A percentile compares a stretch with the other conserved stretches of the same genome.
These are phyloP conservation scores for Drosophila mojavensis DNA, from an alignment of 1,140 invertebrate species.

Conservation along the genomic window DNA sequence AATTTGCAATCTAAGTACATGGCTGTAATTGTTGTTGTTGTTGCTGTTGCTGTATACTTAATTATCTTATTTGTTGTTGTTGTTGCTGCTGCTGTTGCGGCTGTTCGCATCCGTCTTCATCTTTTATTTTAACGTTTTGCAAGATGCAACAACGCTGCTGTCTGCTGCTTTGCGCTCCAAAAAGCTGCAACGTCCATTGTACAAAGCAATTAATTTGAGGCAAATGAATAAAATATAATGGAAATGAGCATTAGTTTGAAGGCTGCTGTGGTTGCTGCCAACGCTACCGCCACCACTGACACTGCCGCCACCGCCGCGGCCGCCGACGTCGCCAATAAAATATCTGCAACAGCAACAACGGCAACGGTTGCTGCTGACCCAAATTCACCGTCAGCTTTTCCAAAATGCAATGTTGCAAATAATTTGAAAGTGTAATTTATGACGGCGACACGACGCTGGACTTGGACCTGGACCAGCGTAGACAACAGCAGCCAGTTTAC, in stretches of 20 bases:
- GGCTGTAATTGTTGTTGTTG: conserved; percentile 26
- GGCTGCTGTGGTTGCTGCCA: conserved; percentile 35
- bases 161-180: conserved; percentile 53
- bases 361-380: conserved; percentile 38
- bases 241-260: conserved; percentile 57
- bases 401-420: conserved; percentile 58
- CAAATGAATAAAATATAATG: conserved; percentile 65
- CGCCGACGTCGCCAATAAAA: conserved; percentile 1
- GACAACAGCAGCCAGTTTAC: conserved; percentile 30
- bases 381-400: conserved; percentile 56
- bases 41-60: conserved; percentile 25
- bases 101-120: conserved; percentile 24
- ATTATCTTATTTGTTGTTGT: conserved; percentile 29
- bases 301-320: conserved; percentile 23
- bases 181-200: conserved; percentile 52
- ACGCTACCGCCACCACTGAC: neutral
- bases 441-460: conserved; percentile 54
- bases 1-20: conserved; percentile 55
- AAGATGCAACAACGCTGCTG: conserved; percentile 24
- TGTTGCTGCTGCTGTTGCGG: conserved; percentile 31
- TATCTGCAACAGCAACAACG: conserved; percentile 5
- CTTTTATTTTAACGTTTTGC: conserved; percentile 23
- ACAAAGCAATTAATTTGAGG: conserved; percentile 53
- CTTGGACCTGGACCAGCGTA: conserved; percentile 33
- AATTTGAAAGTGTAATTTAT: conserved; percentile 70